Base-by-base conservation (phyloP, 2,888 invertebrate species). In the Agrypnus murinus region DNA sequence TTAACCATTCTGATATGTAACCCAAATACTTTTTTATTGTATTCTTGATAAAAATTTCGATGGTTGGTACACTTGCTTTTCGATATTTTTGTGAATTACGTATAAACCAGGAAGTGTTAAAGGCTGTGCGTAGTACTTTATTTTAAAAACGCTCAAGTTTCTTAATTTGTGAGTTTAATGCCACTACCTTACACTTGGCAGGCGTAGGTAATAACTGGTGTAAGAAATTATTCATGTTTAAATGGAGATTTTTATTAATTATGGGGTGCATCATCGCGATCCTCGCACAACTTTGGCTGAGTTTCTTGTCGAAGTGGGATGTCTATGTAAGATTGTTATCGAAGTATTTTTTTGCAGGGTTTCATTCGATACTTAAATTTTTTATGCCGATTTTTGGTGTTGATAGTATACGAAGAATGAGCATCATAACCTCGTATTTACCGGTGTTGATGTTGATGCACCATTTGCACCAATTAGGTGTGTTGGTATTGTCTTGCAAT, bases 11-110 rank as follows among this genome's bases (percentile, higher is more conserved):
- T 46, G 46, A 46, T 15, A 40, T 40, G 40, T 10, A n/a, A 40
- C 40, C 10, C 3, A 40, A 7, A 40, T 40, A 40, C 40, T 40
- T 40, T 40, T 40, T 40, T 12, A 12, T 40, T 40, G 19, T 46
- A 46, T 19, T 19, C 46, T 46, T 14, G 46, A 46, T 46, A 19
- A 46, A 46, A 15, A 8, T 19, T 46, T 46, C 46, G 19, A 19
- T 46, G 19, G 46, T 46, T 19, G 46, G 46, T 46, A 46, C n/a
- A 19, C 19, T 9, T 46, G 46, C 46, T 46, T 17, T 19, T 46
- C 4, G 46, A 9, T 46, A 19, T 45, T 14, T 2, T 14, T 45
- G 43, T 38, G 38, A 38, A 9, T 38, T 38, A 38, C 38, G 38
- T 38, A 38, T 9, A n/a, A 10, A 38, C 38, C 38, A 38, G 9